Conservation (phyloP, 2,888 invertebrate species). For the Germaria angustata region DNA sequence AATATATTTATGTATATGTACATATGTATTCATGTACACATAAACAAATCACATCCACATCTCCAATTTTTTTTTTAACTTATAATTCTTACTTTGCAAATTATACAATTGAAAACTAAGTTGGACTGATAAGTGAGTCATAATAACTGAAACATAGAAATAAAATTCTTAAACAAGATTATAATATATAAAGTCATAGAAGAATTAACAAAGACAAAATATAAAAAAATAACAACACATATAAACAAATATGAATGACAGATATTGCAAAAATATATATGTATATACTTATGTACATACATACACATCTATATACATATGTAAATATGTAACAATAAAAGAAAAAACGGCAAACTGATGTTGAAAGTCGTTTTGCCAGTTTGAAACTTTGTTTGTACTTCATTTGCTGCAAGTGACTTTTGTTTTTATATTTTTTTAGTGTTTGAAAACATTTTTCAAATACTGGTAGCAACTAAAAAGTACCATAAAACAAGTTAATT, state of each 20-base stretch:
- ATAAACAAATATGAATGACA: too few species aligned
- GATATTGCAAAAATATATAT: slow-evolving; percentile 45
- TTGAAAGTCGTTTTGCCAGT: slow-evolving; percentile 79
- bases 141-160: not conserved
- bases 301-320: slow-evolving; percentile 33
- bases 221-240: slow-evolving; percentile 1
- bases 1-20: too few species aligned
- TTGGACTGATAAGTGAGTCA: slow-evolving; percentile 43
- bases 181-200: slow-evolving; percentile 12
- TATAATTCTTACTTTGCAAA: too few species aligned
- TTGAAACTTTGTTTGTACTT: slow-evolving; percentile 61
- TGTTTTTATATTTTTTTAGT: not conserved
- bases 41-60: too few species aligned
- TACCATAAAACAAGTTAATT: slow-evolving; percentile 24
- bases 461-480: not conserved
- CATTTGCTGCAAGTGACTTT: slow-evolving; percentile 25
- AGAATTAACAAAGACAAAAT: slow-evolving; percentile 44
- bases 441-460: slow-evolving; percentile 26
- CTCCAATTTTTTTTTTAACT: too few species aligned
- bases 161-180: slow-evolving; percentile 6
- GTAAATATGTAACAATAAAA: slow-evolving; percentile 44
- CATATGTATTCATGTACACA: too few species aligned
- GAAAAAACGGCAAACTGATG: slow-evolving; percentile 70
- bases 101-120: not conserved
- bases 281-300: not conserved